Conservation (phyloP, 2,888 invertebrate species). For the Liopterus haemorrhoidalis region DNA sequence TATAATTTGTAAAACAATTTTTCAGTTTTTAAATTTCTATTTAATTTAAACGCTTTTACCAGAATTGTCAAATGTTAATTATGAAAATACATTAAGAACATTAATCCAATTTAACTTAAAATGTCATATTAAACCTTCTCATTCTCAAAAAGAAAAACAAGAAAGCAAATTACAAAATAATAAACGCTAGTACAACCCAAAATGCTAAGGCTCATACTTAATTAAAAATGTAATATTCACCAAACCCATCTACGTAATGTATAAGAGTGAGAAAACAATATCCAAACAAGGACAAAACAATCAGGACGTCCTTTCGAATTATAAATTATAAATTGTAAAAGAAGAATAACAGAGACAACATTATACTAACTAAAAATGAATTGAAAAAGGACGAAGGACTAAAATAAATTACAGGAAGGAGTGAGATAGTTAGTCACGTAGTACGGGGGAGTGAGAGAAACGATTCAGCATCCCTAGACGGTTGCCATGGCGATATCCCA, state of each 20-base stretch:
- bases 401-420: constrained; percentile 41
- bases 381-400: constrained; percentile 33
- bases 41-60: too few species aligned
- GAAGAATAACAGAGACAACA: constrained; percentile 31
- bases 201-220: constrained; percentile 23
- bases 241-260: constrained; percentile 20
- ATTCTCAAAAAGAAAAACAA: neutral
- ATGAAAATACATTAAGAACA: too few species aligned
- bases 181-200: constrained; percentile 11
- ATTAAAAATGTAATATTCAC: constrained; percentile 38
- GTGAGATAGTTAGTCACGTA: constrained; percentile 24
- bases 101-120: too few species aligned
- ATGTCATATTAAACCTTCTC: too few species aligned
- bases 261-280: neutral
- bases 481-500: constrained; percentile 41
- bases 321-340: constrained; percentile 42
- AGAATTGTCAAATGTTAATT: too few species aligned
- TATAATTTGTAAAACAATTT: too few species aligned
- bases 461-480: constrained; percentile 44
- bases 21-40: too few species aligned
- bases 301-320: constrained; percentile 32
- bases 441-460: constrained; percentile 35
- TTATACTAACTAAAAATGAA: constrained; percentile 19
- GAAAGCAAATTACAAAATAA: constrained; percentile 11
- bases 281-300: constrained; percentile 15